Percentiles rank a stretch among this genome's conserved stretches.
Conservation (phyloP, 1,140 invertebrate species). For the Papilio aristodemus region DNA sequence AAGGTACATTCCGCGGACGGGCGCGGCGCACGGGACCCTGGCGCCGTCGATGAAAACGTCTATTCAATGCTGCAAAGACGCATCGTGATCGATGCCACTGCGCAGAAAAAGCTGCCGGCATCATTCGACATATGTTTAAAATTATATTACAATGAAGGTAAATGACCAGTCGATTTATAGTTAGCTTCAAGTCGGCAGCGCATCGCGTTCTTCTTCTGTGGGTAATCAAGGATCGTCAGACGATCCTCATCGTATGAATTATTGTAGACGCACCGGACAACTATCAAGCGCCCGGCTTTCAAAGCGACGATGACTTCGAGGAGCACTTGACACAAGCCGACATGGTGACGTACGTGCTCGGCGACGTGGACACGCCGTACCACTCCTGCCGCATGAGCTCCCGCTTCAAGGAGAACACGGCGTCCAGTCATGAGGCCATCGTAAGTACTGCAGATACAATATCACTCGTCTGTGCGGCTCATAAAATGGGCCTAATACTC, state of each 20-base stretch:
- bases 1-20: slow-evolving; percentile 49
- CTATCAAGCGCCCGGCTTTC: slow-evolving; percentile 65
- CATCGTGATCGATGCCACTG: slow-evolving; percentile 23
- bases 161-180: slow-evolving; percentile 9
- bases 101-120: slow-evolving; percentile 36
- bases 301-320: slow-evolving; percentile 25
- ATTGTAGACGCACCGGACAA: slow-evolving; percentile 54
- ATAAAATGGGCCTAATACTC: too few species aligned
- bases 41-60: neutral
- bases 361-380: slow-evolving; percentile 54
- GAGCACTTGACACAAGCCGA: slow-evolving; percentile 43
- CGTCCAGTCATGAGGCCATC: slow-evolving; percentile 49
- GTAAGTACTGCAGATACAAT: too few species aligned
- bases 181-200: too few species aligned
- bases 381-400: slow-evolving; percentile 44
- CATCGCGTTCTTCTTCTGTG: too few species aligned
- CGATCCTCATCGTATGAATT: neutral
- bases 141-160: slow-evolving; percentile 68
- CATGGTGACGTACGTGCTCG: slow-evolving; percentile 42
- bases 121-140: slow-evolving; percentile 57
- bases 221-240: too few species aligned
- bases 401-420: slow-evolving; percentile 41
- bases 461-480: too few species aligned
- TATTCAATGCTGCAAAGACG: neutral
- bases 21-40: too few species aligned